Conservation (phyloP, 1,140 invertebrate species). For the Steinernema khuongi region DNA sequence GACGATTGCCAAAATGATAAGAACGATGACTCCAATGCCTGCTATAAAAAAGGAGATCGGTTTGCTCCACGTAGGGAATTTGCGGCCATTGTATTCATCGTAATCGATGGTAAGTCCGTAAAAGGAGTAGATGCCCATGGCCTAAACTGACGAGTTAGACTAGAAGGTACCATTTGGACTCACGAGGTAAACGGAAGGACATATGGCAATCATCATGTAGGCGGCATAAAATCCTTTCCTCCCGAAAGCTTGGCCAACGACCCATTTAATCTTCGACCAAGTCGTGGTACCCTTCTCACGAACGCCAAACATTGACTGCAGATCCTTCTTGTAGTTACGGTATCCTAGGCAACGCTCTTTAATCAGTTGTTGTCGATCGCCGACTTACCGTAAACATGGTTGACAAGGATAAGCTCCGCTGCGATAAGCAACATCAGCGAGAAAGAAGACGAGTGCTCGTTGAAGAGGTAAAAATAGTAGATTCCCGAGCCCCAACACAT, state of each 20-base stretch:
- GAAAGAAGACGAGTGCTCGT: background rate
- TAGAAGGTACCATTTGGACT: background rate
- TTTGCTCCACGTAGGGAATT: too few species aligned
- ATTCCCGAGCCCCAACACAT: background rate
- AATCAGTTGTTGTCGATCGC: background rate
- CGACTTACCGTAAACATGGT: background rate
- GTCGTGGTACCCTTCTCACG: background rate
- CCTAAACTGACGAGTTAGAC: background rate
- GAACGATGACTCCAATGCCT: too few species aligned
- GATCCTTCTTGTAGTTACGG: constrained; percentile 4
- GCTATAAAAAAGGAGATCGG: too few species aligned
- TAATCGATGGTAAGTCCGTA: background rate
- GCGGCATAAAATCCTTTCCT: background rate
- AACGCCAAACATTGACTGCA: background rate
- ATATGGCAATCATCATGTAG: constrained; percentile 5
- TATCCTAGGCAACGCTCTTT: background rate
- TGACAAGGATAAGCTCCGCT: background rate
- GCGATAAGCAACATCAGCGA: background rate
- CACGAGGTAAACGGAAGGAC: background rate
- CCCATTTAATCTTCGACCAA: background rate
- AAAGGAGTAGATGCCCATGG: background rate
- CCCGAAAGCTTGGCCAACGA: background rate
- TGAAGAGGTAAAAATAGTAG: constrained; percentile 2
- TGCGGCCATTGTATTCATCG: too few species aligned
- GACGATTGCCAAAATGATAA: too few species aligned